Base-by-base conservation (phyloP, 2,888 invertebrate genomes). In the Embidobia sp. region DNA sequence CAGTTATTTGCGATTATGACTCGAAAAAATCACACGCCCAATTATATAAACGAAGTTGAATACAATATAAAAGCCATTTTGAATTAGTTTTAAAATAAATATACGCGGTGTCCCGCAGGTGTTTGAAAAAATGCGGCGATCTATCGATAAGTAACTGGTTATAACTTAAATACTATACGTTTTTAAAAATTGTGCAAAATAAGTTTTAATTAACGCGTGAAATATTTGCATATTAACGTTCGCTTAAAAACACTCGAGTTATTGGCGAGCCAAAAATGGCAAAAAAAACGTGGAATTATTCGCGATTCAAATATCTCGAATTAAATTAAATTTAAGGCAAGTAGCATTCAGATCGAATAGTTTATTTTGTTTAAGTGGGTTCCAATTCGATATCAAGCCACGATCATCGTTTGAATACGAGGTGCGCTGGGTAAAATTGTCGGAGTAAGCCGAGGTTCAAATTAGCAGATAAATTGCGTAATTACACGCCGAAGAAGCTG, bases 391-490 rank as follows among this genome's bases (percentile, higher is more conserved):
- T n/a, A n/a, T n/a, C n/a, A n/a, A n/a, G n/a, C n/a, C n/a, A n/a
- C n/a, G n/a, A n/a, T n/a, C n/a, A n/a, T n/a, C 22, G 16, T 31
- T 57, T 42, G 10, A 57, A 42, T 55, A 27, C 19, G 3, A 4
- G 19, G 18, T 18, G 59, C 29, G 13, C 18, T 57, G 8, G 27
- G 27, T 13, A 19, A 53, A 59, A 59, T 59, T 46, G 37, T 42
- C 33, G 7, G 19, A 44, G 31, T 44, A 10, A 29, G 29, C 8
- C 81, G 80, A 51, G 78, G 80, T 69, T 77, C 72, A 84, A 83
- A 85, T 86, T 85, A 83, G 79, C 59, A 81, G 57, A 81, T 79
- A 82, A 84, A 86, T 85, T 82, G 77, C 80, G 79, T 83, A 81
- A 82, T 85, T 84, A 85, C 81, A 78, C 77, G 70, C 57, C 66